phyloP scores from a whole-genome alignment of 2,888 invertebrate genomes.

The Ashinkailepas kermadecensis region DNA sequence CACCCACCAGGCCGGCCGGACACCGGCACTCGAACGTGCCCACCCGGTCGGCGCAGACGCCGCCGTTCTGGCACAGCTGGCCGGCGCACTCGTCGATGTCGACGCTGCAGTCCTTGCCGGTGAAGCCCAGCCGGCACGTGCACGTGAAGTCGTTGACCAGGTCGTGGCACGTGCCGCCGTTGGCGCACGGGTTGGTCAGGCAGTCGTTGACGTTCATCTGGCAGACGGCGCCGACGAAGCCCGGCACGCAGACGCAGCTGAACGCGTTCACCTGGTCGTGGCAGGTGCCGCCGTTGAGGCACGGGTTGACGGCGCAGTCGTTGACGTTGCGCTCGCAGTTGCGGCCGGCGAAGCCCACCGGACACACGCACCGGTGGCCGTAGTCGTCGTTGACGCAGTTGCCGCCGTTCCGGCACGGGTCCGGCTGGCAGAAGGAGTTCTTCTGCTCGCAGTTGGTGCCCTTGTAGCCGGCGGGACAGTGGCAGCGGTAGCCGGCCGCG shows the following conservation, averaged over 20 bases:
- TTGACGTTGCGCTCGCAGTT: constrained; percentile 68
- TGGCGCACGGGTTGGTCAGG: constrained; percentile 79
- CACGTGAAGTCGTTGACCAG: constrained; percentile 70
- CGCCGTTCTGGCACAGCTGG: constrained; percentile 76
- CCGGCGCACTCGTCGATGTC: constrained; percentile 76
- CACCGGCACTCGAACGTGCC: constrained; percentile 78
- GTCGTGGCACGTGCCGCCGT: constrained; percentile 86
- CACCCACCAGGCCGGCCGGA: constrained; percentile 69
- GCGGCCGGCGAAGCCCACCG: constrained; percentile 71
- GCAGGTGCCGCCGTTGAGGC: constrained; percentile 71
- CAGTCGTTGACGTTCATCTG: constrained; percentile 73
- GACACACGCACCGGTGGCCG: constrained; percentile 69
- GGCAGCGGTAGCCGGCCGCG: constrained; percentile 61
- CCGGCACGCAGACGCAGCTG: constrained; percentile 66
- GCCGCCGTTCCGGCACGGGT: constrained; percentile 35
- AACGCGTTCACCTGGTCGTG: constrained; percentile 61
- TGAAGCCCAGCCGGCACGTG: constrained; percentile 80
- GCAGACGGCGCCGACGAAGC: constrained; percentile 45
- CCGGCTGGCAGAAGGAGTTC: constrained; percentile 38
- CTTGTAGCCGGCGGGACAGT: constrained; percentile 70
- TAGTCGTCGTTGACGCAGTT: constrained; percentile 35
- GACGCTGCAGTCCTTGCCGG: constrained; percentile 80
- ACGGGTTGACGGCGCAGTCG: constrained; percentile 72
- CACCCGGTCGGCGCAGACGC: constrained; percentile 70
- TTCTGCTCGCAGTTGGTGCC: constrained; percentile 68